These are phyloP conservation scores for Colletes collaris DNA, from an alignment of 2,888 invertebrate genomes.

Conservation along the genomic window DNA sequence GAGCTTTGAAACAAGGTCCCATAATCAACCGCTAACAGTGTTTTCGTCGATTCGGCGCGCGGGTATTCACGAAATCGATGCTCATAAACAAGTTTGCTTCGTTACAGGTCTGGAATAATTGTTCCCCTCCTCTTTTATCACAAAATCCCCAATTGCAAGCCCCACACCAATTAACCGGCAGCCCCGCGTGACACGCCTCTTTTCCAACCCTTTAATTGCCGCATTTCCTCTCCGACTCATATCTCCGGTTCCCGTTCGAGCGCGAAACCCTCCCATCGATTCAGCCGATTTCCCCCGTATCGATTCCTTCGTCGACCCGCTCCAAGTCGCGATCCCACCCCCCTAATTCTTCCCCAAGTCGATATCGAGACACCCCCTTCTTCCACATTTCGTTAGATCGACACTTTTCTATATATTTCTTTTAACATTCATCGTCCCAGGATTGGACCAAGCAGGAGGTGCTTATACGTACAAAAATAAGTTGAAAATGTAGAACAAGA, in stretches of 20 bases:
- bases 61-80: conserved; percentile 35
- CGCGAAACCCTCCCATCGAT: conserved; percentile 9
- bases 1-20: conserved; percentile 5
- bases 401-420: too few species aligned
- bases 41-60: conserved; percentile 13
- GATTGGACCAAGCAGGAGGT: too few species aligned
- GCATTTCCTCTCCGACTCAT: conserved; percentile 37
- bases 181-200: conserved; percentile 38
- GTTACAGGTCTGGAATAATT: conserved; percentile 42
- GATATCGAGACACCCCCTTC: background rate
- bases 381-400: too few species aligned
- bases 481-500: too few species aligned
- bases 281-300: conserved; percentile 29
- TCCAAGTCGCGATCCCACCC: too few species aligned
- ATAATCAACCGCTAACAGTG: conserved; percentile 28
- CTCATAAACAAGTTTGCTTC: conserved; percentile 52
- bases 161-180: conserved; percentile 47
- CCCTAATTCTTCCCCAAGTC: background rate
- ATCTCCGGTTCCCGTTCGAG: conserved; percentile 6
- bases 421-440: too few species aligned
- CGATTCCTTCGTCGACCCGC: background rate
- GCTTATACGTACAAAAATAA: too few species aligned
- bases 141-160: conserved; percentile 48
- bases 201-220: conserved; percentile 52
- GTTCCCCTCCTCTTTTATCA: conserved; percentile 49